phyloP scores from a whole-genome alignment of 1,140 invertebrate genomes.

The Lepidurus couesii region DNA sequence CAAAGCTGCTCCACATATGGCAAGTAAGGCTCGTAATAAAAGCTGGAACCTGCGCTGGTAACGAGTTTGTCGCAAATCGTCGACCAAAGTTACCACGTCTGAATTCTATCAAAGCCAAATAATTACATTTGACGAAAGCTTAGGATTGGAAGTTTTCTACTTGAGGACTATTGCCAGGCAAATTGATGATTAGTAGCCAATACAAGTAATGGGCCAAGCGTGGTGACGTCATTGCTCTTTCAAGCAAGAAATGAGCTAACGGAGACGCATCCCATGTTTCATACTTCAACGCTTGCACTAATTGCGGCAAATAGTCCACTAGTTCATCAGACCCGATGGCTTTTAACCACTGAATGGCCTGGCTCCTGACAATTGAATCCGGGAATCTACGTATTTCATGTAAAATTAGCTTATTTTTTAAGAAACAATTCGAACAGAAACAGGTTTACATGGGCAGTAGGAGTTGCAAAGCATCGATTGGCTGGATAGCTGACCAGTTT shows the following conservation, averaged over 20 bases:
- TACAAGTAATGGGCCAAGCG: slow-evolving; percentile 90
- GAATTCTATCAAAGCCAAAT: neutral
- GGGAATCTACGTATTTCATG: slow-evolving; percentile 67
- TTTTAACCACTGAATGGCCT: slow-evolving; percentile 75
- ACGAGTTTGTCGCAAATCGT: slow-evolving; percentile 36
- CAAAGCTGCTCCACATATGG: slow-evolving; percentile 75
- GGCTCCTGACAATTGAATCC: slow-evolving; percentile 75
- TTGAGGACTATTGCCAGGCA: slow-evolving; percentile 65
- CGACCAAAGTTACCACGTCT: neutral
- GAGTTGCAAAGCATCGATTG: slow-evolving; percentile 83
- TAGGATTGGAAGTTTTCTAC: slow-evolving; percentile 41
- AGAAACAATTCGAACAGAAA: neutral
- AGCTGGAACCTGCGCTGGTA: slow-evolving; percentile 66
- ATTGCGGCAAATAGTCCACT: slow-evolving; percentile 83
- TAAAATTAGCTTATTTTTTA: neutral
- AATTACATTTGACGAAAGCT: neutral
- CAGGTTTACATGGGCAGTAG: slow-evolving; percentile 74
- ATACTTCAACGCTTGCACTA: slow-evolving; percentile 88
- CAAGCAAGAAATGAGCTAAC: slow-evolving; percentile 72
- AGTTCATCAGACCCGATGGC: slow-evolving; percentile 77
- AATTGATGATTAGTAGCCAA: slow-evolving; percentile 79
- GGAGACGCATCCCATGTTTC: slow-evolving; percentile 87
- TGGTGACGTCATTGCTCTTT: slow-evolving; percentile 75
- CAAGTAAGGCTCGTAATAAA: slow-evolving; percentile 76
- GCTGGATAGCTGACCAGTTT: slow-evolving; percentile 72